Evolutionary conservation across 1,140 invertebrate genomes (phyloP).

Genomic region (Euura saliciscinereae): DNA sequence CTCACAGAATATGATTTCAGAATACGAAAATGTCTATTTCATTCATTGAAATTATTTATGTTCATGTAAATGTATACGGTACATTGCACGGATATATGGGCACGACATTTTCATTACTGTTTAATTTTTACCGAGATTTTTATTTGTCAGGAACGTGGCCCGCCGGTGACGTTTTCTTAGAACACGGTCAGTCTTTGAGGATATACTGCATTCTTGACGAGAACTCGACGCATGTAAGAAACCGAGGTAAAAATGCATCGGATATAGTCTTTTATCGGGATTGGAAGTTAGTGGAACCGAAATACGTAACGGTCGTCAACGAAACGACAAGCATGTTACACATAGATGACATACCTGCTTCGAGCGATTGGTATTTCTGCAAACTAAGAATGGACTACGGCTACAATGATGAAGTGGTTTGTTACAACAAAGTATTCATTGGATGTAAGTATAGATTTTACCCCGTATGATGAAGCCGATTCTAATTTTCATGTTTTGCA

Average conservation of each 20-base stretch:
- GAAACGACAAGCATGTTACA: conserved; percentile 56
- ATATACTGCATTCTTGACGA: conserved; percentile 60
- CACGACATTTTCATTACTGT: too few relatives aligned
- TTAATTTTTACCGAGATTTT: not conserved
- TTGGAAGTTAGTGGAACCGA: conserved; percentile 43
- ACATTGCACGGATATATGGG: too few relatives aligned
- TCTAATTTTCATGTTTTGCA: too few relatives aligned
- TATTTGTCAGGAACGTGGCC: conserved; percentile 57
- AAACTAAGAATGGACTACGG: conserved; percentile 41
- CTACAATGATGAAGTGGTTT: conserved; percentile 48
- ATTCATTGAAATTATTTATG: too few relatives aligned
- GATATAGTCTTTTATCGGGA: conserved; percentile 57
- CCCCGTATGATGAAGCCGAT: too few relatives aligned
- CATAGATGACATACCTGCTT: conserved; percentile 51
- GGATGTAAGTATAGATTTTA: conserved; percentile 56
- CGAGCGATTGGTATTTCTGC: conserved; percentile 56
- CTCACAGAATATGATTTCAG: too few relatives aligned
- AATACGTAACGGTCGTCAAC: conserved; percentile 56
- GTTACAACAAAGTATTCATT: conserved; percentile 61
- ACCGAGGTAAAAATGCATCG: conserved; percentile 52
- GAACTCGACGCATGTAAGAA: conserved; percentile 38
- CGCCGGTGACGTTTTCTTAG: conserved; percentile 58
- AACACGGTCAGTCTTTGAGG: conserved; percentile 56
- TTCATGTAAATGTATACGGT: too few relatives aligned
- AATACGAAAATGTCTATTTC: not conserved